Conservation (phyloP, 2,888 invertebrate genomes). For the Stegophylla sp. region DNA sequence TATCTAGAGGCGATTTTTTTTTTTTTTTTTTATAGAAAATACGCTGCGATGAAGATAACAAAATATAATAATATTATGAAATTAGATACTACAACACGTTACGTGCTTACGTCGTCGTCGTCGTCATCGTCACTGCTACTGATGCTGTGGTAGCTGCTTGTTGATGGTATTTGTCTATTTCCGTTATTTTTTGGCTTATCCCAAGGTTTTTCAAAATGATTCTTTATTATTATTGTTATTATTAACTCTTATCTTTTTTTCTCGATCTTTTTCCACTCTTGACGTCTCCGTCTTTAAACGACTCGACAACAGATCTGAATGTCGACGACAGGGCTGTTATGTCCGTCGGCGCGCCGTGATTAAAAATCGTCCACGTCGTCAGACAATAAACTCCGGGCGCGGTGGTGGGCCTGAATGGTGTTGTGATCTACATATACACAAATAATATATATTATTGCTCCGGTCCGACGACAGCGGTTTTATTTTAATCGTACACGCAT, state of each 20-base stretch:
- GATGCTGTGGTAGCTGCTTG: background rate
- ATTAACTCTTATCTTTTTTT: background rate
- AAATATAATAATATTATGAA: conserved; percentile 23
- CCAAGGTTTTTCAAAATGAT: conserved; percentile 18
- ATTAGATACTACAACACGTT: conserved; percentile 16
- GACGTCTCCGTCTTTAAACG: conserved; percentile 20
- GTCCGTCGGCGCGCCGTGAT: conserved; percentile 47
- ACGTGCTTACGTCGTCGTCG: background rate
- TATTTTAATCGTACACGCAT: conserved; percentile 41
- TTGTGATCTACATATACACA: background rate
- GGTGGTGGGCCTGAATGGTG: background rate
- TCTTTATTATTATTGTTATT: conserved; percentile 32
- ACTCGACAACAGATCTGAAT: conserved; percentile 32
- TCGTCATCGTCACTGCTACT: background rate
- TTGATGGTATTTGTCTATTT: conserved; percentile 22
- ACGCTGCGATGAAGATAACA: background rate
- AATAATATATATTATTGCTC: conserved; percentile 32
- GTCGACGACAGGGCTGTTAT: conserved; percentile 44
- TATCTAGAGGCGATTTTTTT: background rate
- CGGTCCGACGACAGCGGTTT: conserved; percentile 44
- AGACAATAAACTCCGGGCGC: conserved; percentile 36
- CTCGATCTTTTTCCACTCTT: background rate
- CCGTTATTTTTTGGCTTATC: conserved; percentile 32
- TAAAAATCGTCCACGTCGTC: conserved; percentile 35
- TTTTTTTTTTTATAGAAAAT: background rate